Conservation (phyloP, 2,797 vertebrate genomes). For the Pterois miles region DNA sequence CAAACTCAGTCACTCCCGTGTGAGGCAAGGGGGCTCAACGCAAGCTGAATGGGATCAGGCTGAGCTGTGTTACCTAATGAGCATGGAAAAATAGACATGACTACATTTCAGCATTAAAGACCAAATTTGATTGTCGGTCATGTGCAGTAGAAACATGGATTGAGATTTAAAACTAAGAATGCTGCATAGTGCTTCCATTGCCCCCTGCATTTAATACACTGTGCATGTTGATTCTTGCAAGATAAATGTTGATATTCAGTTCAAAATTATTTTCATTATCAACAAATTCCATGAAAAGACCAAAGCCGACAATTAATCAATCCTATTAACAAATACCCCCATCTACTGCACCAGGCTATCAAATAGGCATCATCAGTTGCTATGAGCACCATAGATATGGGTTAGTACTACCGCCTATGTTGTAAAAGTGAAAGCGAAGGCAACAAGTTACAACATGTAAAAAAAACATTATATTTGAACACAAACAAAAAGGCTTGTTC, state of each 20-base stretch:
- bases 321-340: neutral
- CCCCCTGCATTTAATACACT: neutral
- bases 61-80: slow-evolving; percentile 7
- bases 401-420: too few relatives aligned
- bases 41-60: slow-evolving; percentile 21
- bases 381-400: too few relatives aligned
- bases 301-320: neutral
- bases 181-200: neutral
- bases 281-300: neutral
- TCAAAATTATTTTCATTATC: neutral
- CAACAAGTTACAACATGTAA: too few relatives aligned
- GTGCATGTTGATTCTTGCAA: neutral
- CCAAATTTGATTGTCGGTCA: neutral
- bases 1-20: slow-evolving; percentile 39
- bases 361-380: too few relatives aligned
- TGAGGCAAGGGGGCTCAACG: slow-evolving; percentile 18
- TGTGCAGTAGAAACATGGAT: neutral
- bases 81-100: neutral
- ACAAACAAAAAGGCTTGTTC: too few relatives aligned
- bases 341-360: neutral
- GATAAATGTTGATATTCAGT: neutral
- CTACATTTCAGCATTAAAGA: neutral
- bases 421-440: too few relatives aligned
- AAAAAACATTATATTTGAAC: too few relatives aligned
- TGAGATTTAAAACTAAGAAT: neutral